Conservation (phyloP, 2,888 invertebrate genomes). For the Linnaemya vulpina region DNA sequence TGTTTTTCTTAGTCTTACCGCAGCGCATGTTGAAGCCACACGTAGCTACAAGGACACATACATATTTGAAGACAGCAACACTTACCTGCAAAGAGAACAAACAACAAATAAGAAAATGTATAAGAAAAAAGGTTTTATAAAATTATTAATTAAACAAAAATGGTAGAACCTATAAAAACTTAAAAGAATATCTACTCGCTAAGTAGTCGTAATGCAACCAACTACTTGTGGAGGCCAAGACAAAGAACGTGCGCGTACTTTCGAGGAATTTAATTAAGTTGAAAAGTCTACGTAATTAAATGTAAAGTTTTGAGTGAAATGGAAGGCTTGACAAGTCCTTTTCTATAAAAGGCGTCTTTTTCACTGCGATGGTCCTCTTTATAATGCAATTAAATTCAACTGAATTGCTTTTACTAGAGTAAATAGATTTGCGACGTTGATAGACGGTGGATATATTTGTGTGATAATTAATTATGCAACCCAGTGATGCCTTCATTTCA, state of each 20-base stretch:
- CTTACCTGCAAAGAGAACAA: conserved; percentile 71
- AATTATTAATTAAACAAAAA: conserved; percentile 71
- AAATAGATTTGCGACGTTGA: too few relatives aligned
- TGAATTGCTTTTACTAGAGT: too few relatives aligned
- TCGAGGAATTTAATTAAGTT: conserved; percentile 18
- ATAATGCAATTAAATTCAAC: too few relatives aligned
- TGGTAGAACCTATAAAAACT: conserved; percentile 1
- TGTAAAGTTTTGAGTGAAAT: background rate
- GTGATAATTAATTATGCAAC: too few relatives aligned
- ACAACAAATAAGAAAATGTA: conserved; percentile 5
- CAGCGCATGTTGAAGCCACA: conserved; percentile 11
- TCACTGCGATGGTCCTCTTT: too few relatives aligned
- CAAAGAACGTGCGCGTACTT: conserved; percentile 4
- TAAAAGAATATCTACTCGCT: background rate
- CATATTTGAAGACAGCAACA: conserved; percentile 13
- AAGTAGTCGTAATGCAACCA: conserved; percentile 5
- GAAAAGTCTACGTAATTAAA: background rate
- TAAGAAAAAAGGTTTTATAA: conserved; percentile 54
- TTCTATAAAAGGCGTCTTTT: too few relatives aligned
- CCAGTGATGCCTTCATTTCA: too few relatives aligned
- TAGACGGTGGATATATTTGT: too few relatives aligned
- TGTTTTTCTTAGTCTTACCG: conserved; percentile 10
- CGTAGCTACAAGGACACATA: background rate
- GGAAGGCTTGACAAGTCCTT: too few relatives aligned
- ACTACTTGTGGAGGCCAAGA: conserved; percentile 6